These are phyloP conservation scores for Holotrichia oblita DNA, from an alignment of 1,140 invertebrate genomes.

Conservation along the genomic window DNA sequence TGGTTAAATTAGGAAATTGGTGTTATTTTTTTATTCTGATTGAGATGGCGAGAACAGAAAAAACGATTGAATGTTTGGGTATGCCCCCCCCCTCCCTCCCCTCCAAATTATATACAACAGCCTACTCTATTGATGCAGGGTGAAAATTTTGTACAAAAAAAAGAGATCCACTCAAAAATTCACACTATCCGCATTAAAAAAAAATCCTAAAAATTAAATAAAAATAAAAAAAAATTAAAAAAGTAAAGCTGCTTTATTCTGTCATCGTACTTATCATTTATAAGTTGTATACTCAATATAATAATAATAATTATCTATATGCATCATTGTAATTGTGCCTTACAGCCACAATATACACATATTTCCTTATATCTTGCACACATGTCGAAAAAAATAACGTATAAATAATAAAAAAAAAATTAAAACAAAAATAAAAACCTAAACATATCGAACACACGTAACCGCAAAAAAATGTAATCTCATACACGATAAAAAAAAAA, in stretches of 20 bases:
- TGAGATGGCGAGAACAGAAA: no score
- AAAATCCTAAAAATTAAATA: background rate
- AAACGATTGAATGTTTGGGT: no score
- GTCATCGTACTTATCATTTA: background rate
- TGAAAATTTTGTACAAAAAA: no score
- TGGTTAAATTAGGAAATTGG: no score
- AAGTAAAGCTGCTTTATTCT: constrained; percentile 34
- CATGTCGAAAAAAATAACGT: background rate
- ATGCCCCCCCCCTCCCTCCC: no score
- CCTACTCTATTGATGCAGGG: no score
- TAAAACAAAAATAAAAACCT: background rate
- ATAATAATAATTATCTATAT: constrained; percentile 29
- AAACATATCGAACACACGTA: background rate
- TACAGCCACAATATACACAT: constrained; percentile 3
- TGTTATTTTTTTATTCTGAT: no score
- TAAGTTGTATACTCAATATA: background rate
- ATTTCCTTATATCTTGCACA: constrained; percentile 25
- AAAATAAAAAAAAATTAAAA: constrained; percentile 21
- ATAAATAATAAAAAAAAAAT: constrained; percentile 11
- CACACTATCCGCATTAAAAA: no score
- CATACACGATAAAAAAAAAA: constrained; percentile 18
- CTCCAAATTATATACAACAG: no score
- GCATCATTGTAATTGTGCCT: constrained; percentile 5
- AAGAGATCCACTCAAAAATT: no score
- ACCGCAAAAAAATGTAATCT: constrained; percentile 23